Conservation (phyloP, 2,888 invertebrate genomes). For the Catocala nupta region DNA sequence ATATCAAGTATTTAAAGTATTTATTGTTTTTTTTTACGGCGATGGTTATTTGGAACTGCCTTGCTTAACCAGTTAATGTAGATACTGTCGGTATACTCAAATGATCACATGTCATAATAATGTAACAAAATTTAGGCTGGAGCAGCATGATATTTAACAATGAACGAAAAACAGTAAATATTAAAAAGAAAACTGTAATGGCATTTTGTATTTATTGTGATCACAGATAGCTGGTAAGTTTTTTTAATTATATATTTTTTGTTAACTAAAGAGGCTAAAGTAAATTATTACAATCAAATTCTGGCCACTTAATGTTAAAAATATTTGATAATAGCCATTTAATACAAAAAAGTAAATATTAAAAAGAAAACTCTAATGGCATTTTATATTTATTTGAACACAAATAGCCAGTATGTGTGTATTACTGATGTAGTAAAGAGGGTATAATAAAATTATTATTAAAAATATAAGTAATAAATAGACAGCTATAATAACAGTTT, state of each 20-base stretch:
- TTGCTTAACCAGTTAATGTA: too few species aligned
- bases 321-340: neutral
- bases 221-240: neutral
- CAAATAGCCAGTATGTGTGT: neutral
- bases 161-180: neutral
- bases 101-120: too few species aligned
- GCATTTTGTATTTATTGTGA: neutral
- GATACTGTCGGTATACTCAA: too few species aligned
- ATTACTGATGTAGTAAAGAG: neutral
- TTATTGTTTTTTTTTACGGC: too few species aligned
- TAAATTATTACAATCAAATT: neutral
- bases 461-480: too few species aligned
- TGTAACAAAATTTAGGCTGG: too few species aligned
- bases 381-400: neutral
- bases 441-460: neutral
- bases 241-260: neutral
- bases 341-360: neutral
- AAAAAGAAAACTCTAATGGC: constrained; percentile 2
- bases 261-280: neutral
- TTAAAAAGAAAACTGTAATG: constrained; percentile 1
- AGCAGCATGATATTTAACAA: too few species aligned
- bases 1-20: too few species aligned
- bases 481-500: too few species aligned
- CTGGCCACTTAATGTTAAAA: neutral
- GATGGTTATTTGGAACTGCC: too few species aligned